Conservation (phyloP, 2,113 vertebrate genomes). For the Apteryx mantelli region DNA sequence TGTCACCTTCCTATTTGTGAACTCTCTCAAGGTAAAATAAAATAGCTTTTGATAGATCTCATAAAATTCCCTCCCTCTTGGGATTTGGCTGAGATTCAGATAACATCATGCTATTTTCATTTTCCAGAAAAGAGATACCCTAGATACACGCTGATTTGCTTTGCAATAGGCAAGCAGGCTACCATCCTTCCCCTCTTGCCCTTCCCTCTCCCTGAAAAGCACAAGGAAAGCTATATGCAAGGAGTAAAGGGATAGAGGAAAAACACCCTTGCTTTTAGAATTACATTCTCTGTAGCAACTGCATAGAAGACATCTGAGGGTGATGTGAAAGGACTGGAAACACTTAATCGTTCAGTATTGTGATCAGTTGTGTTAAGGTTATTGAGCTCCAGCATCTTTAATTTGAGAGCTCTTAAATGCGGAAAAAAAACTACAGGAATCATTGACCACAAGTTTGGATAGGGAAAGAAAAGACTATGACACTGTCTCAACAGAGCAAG, state of each 20-base stretch:
- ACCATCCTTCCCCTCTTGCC: not conserved
- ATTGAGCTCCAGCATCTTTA: not conserved
- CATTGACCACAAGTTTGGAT: not conserved
- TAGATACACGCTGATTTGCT: not conserved
- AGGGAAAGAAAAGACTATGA: not conserved
- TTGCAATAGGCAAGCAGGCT: not conserved
- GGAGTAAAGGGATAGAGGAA: not conserved
- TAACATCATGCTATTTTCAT: not conserved
- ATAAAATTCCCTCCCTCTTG: not conserved
- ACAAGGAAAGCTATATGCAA: not conserved
- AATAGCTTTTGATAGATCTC: not conserved
- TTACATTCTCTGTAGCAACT: not conserved
- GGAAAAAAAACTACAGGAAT: not conserved
- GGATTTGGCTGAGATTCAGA: not conserved
- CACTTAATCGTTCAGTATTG: not conserved
- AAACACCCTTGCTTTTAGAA: not conserved
- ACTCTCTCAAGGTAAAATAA: not conserved
- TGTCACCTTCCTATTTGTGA: not conserved
- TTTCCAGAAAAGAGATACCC: not conserved
- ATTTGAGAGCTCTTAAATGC: rapidly evolving
- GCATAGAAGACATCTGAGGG: not conserved
- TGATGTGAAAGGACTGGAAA: not conserved
- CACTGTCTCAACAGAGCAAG: not conserved
- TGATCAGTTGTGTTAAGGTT: not conserved
- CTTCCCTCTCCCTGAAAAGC: too few species aligned